Percentiles rank a stretch among this genome's conserved stretches.
phyloP scores from a whole-genome alignment of 1,140 invertebrate species.

The Scaptodrosophila lebanonensis region DNA sequence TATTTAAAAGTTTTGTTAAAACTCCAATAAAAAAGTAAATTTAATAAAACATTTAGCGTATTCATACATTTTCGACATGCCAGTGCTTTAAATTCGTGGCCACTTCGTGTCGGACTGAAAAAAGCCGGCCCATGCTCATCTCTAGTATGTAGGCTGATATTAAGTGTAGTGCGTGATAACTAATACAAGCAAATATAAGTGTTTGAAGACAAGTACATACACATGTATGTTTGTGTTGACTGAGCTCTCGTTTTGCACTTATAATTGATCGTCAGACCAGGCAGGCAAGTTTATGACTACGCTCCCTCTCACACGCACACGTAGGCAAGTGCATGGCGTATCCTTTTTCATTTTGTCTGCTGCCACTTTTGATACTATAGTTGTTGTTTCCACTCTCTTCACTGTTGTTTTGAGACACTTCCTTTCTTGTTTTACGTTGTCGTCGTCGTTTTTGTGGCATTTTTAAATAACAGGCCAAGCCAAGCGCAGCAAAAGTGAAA shows the following conservation, averaged over 20 bases:
- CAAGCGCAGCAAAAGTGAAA: background rate
- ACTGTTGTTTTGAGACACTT: conserved; percentile 6
- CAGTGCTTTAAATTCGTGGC: too few species aligned
- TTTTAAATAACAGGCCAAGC: background rate
- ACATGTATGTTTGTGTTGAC: too few species aligned
- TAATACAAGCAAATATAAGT: too few species aligned
- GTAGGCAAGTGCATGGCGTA: conserved; percentile 8
- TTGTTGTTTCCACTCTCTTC: conserved; percentile 1
- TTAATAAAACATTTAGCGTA: too few species aligned
- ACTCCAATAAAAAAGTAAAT: background rate
- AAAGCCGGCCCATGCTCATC: too few species aligned
- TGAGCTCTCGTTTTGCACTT: conserved; percentile 4
- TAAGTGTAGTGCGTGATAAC: too few species aligned
- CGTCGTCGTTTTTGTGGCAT: background rate
- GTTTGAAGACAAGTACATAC: conserved; percentile 10
- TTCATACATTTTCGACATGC: too few species aligned
- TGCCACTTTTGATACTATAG: background rate
- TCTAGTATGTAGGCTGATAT: too few species aligned
- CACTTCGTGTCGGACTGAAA: too few species aligned
- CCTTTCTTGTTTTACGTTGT: background rate
- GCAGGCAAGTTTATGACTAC: conserved; percentile 24
- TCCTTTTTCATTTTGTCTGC: conserved; percentile 20
- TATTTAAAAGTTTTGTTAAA: background rate
- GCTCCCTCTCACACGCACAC: conserved; percentile 1
- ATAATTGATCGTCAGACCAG: conserved; percentile 36